Evolutionary conservation across 2,888 invertebrate genomes (phyloP).

Genomic region (Apomyelois bistriatella): DNA sequence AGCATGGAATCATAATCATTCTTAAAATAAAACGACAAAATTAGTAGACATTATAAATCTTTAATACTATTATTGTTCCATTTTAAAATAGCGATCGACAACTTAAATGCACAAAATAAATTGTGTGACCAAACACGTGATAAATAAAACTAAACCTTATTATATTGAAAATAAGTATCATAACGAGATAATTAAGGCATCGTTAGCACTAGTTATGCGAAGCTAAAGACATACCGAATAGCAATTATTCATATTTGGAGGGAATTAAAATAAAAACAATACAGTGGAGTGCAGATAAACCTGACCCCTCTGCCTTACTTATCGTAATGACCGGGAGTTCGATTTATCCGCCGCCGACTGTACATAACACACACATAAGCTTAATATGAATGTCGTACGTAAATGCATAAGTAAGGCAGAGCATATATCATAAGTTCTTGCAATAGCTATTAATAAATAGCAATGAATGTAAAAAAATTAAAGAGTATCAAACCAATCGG

Average conservation of each 20-base stretch:
- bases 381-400: too few species aligned
- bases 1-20: too few species aligned
- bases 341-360: too few species aligned
- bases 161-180: slow-evolving; percentile 32
- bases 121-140: slow-evolving; percentile 29
- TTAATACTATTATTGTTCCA: slow-evolving; percentile 71
- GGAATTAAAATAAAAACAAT: background rate
- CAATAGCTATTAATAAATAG: too few species aligned
- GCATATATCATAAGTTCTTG: too few species aligned
- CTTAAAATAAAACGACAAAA: slow-evolving; percentile 38
- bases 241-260: background rate
- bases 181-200: slow-evolving; percentile 44
- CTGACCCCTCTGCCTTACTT: too few species aligned
- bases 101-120: slow-evolving; percentile 47
- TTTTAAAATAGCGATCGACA: slow-evolving; percentile 42
- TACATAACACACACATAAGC: too few species aligned
- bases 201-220: slow-evolving; percentile 46
- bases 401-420: too few species aligned
- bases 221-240: slow-evolving; percentile 29
- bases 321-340: too few species aligned
- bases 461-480: too few species aligned
- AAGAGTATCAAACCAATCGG: too few species aligned
- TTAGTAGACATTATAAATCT: slow-evolving; percentile 48
- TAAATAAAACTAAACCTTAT: slow-evolving; percentile 26
- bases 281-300: too few species aligned